phyloP scores from a whole-genome alignment of 2,113 vertebrate species.

The Porphyrio hochstetteri region DNA sequence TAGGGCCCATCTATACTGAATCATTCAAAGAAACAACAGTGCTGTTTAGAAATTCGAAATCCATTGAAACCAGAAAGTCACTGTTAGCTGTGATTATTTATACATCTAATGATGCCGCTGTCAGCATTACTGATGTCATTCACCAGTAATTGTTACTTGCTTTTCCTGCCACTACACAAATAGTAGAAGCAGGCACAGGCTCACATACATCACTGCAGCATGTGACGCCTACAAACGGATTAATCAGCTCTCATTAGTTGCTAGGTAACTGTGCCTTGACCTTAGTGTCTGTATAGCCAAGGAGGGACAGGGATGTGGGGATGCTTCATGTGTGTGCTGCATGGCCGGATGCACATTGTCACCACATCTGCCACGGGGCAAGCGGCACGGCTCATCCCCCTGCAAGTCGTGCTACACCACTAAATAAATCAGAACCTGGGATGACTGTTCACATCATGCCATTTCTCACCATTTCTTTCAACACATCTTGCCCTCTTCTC shows the following conservation, averaged over 20 bases:
- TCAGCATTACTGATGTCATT: background rate
- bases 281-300: conserved; percentile 38
- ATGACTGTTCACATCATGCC: background rate
- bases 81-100: conserved; percentile 7
- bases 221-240: conserved; percentile 50
- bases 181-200: conserved; percentile 1
- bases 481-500: background rate
- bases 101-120: background rate
- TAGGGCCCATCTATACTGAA: background rate
- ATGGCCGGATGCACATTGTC: background rate
- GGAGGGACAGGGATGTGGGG: background rate
- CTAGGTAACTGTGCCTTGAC: conserved; percentile 65
- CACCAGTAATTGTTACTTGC: conserved; percentile 31
- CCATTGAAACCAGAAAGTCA: background rate
- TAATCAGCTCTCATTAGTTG: conserved; percentile 69
- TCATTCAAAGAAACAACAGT: background rate
- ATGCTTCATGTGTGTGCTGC: background rate
- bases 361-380: background rate
- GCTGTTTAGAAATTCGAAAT: conserved; percentile 1
- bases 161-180: conserved; percentile 29
- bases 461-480: background rate
- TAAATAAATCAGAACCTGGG: background rate
- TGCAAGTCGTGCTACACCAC: background rate
- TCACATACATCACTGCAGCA: conserved; percentile 16
- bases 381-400: background rate